Evolutionary conservation across 64 coral and sea anemone genomes (phyloP), one percentile per base, ranked within the genome.

Genomic region (Pocillopora verrucosa): DNA sequence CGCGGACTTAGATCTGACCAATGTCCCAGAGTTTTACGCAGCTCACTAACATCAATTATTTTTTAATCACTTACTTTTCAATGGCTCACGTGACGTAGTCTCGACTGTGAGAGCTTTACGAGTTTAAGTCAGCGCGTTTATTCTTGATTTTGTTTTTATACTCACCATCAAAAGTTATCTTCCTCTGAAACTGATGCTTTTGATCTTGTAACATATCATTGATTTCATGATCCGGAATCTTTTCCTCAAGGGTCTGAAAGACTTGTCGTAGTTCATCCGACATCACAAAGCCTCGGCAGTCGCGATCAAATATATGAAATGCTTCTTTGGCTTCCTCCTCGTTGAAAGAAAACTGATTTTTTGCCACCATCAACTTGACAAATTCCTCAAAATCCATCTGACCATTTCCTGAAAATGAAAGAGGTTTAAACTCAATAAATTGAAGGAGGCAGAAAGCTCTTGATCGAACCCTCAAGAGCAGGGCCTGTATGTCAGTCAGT

Each of bases 331-430:
- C 59, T 13, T 92, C 90, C 34, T 92, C 73, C 22, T 92, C 90
- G 61, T 92, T 86, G 41, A 92, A 87, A 37, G 86, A 87, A 35
- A 92, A 92, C 74, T 92, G 90, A 64, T 92, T 92, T 56, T 92
- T 80, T 16, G 83, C 77, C 45, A 87, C 77, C 90, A 92, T 92
- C 9, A 92, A 76, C 57, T 92, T 92, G 0, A 87, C 83, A 58
- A 92, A 92, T 86, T 92, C 90, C n/a, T 87, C 83, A 67, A 92
- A 92, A 59, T 92, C 84, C 90, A 92, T 92, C 41, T 87, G 90
- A 30, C 90, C 90, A 34, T 92, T 92, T 5, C 90, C 90, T 92
- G 58, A 19, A 56, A 41, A 76, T 5, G 37, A 79, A 56, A 7
- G 34, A 56, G 12, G 37, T 70, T 11, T 2, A 15, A 2, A 2